Percentiles rank a stretch among this genome's conserved stretches.
These are phyloP conservation scores for Amiota communis DNA, from an alignment of 2,888 invertebrate genomes.

Conservation along the genomic window DNA sequence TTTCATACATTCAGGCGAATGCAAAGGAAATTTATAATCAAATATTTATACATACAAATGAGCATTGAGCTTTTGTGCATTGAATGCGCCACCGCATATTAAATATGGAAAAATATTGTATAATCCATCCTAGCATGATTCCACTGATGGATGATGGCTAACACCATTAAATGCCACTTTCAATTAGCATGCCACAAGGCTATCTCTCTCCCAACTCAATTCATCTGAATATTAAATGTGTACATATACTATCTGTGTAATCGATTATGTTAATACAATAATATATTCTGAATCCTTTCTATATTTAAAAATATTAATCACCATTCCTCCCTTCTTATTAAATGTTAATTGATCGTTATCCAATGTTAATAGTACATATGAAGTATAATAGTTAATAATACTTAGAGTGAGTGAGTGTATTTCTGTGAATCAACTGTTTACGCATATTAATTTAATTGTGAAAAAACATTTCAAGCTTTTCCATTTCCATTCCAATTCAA, in stretches of 20 bases:
- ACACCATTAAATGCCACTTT: conserved; percentile 52
- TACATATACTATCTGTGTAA: conserved; percentile 38
- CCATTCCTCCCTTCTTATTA: conserved; percentile 36
- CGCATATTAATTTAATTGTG: conserved; percentile 63
- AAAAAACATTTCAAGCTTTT: conserved; percentile 18
- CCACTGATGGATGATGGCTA: background rate
- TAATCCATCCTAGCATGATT: conserved; percentile 28
- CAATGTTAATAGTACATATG: conserved; percentile 34
- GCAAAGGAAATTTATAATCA: background rate
- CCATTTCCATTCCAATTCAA: background rate
- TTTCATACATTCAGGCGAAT: conserved; percentile 18
- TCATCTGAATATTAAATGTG: background rate
- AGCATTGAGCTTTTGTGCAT: background rate
- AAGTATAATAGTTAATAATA: no score
- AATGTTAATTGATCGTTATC: conserved; percentile 58
- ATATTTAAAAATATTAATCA: conserved; percentile 35
- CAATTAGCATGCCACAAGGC: conserved; percentile 46
- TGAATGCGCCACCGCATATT: conserved; percentile 29
- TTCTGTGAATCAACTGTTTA: conserved; percentile 47
- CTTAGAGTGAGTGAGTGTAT: background rate
- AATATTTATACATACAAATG: conserved; percentile 24
- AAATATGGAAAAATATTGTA: conserved; percentile 18
- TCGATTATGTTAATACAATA: conserved; percentile 56
- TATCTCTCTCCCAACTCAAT: background rate
- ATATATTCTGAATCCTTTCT: conserved; percentile 34